Evolutionary conservation across 2,797 vertebrate species (phyloP).

Genomic region (Enteromius trimaculatus): DNA sequence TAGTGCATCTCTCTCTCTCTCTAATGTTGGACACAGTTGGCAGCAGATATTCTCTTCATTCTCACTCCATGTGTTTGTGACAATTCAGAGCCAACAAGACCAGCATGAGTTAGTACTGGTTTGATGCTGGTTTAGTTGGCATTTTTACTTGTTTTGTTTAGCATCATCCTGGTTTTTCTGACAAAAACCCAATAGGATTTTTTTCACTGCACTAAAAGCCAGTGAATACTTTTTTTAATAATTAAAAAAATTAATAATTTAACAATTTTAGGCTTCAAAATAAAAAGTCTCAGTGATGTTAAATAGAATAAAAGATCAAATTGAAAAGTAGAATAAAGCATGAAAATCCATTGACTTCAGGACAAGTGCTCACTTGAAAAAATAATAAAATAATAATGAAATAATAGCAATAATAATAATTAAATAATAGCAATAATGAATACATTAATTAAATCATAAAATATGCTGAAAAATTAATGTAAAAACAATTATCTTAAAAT

Average conservation of each 20-base stretch:
- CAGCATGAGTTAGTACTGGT: neutral
- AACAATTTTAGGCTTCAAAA: too few species aligned
- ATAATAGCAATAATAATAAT: too few species aligned
- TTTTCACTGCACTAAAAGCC: too few species aligned
- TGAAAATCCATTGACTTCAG: neutral
- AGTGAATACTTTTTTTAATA: too few species aligned
- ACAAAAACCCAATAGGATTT: neutral
- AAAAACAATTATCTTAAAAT: too few species aligned
- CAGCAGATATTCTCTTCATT: conserved; percentile 7
- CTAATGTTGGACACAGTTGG: neutral
- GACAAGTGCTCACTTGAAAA: neutral
- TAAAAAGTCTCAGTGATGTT: too few species aligned
- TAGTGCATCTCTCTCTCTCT: neutral
- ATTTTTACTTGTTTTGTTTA: neutral
- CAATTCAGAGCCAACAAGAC: neutral
- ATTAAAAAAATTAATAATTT: too few species aligned
- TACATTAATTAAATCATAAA: too few species aligned
- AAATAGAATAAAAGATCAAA: neutral
- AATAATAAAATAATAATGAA: too few species aligned
- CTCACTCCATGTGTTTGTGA: neutral
- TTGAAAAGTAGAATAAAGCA: neutral
- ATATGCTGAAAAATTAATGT: too few species aligned
- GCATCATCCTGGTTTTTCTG: neutral
- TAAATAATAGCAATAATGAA: too few species aligned
- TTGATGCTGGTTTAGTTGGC: neutral